A percentile compares a stretch with the other conserved stretches of the same genome.
Evolutionary conservation across 2,113 vertebrate genomes (phyloP).

Genomic region (Nicator chloris): DNA sequence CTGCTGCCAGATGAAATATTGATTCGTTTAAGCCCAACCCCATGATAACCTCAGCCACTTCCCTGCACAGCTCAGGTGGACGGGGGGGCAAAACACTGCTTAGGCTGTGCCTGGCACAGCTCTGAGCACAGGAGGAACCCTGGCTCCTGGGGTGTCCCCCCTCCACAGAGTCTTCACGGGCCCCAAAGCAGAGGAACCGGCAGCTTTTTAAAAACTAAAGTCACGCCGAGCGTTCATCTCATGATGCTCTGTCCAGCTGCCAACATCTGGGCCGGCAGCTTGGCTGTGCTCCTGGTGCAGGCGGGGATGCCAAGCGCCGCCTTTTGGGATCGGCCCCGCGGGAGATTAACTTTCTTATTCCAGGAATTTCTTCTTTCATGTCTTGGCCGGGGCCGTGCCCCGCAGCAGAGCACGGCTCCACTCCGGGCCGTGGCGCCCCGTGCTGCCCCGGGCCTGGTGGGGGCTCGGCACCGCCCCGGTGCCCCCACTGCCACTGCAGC

Average conservation of each 20-base stretch:
- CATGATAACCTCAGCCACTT: background rate
- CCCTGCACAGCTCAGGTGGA: background rate
- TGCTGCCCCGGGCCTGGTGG: background rate
- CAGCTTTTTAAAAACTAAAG: background rate
- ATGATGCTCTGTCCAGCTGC: conserved; percentile 49
- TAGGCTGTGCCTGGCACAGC: accelerated
- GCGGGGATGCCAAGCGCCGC: conserved; percentile 37
- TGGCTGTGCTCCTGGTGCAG: conserved; percentile 22
- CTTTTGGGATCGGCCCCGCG: background rate
- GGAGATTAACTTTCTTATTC: conserved; percentile 59
- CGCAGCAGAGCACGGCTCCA: background rate
- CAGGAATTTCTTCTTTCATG: conserved; percentile 59
- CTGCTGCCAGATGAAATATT: background rate
- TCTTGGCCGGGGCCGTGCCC: conserved; percentile 21
- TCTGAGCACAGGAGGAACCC: background rate
- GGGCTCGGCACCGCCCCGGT: background rate
- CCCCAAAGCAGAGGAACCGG: conserved; percentile 26
- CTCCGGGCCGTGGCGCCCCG: background rate
- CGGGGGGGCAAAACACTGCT: background rate
- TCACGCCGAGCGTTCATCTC: background rate
- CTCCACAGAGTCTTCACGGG: background rate
- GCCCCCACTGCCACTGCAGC: accelerated
- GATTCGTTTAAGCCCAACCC: background rate
- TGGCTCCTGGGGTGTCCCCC: no score
- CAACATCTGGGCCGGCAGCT: conserved; percentile 55